A percentile compares a stretch with the other conserved stretches of the same genome.
These are phyloP conservation scores for Tanypteryx hageni DNA, from an alignment of 2,888 invertebrate species.

Conservation along the genomic window DNA sequence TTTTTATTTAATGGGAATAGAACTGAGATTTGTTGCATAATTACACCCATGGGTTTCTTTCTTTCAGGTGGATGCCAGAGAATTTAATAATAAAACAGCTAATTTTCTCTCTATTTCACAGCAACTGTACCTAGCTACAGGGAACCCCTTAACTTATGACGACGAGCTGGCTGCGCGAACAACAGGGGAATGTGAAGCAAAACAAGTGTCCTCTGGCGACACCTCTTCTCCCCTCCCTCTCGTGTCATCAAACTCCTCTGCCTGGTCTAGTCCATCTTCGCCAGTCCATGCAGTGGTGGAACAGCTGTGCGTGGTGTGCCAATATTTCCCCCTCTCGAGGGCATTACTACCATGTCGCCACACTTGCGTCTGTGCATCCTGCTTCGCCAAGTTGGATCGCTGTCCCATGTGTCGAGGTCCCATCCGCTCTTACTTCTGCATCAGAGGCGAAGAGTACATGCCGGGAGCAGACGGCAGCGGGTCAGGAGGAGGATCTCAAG, in stretches of 20 bases:
- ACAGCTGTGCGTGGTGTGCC: constrained; percentile 89
- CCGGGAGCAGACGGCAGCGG: constrained; percentile 71
- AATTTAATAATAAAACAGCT: no score
- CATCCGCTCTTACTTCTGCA: constrained; percentile 90
- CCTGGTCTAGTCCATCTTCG: constrained; percentile 60
- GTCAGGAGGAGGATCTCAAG: constrained; percentile 70
- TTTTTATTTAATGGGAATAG: no score
- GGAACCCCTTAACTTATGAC: constrained; percentile 79
- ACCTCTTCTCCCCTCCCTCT: background rate
- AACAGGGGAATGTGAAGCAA: constrained; percentile 75
- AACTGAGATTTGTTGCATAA: no score
- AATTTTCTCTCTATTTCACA: constrained; percentile 72
- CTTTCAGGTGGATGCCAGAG: no score
- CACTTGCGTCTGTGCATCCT: constrained; percentile 89
- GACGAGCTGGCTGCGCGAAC: constrained; percentile 74
- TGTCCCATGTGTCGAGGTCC: constrained; percentile 92
- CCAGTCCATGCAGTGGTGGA: constrained; percentile 75
- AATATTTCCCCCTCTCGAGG: constrained; percentile 85
- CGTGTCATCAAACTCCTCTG: background rate
- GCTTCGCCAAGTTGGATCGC: constrained; percentile 87
- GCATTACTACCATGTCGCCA: constrained; percentile 91
- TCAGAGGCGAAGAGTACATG: constrained; percentile 86
- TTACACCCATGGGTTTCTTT: no score
- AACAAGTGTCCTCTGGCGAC: constrained; percentile 74
- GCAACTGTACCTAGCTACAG: constrained; percentile 87